Conservation (phyloP, 1,140 invertebrate species). For the Chrysoperla carnea region DNA sequence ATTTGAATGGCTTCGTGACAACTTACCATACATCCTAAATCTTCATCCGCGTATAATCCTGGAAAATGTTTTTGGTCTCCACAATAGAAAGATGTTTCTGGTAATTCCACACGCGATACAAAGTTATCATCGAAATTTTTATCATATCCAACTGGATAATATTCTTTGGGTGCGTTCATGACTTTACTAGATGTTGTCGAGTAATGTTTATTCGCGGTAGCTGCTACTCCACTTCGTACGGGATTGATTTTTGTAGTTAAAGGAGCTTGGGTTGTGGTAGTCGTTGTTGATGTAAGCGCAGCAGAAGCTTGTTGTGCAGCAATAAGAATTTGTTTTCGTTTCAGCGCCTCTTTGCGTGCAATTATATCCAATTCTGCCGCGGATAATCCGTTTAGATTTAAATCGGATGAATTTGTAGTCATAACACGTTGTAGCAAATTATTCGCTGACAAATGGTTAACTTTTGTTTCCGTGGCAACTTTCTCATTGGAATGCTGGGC, state of each 20-base stretch:
- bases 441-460: too few relatives aligned
- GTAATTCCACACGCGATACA: slow-evolving; percentile 61
- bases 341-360: slow-evolving; percentile 24
- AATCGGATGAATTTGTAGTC: slow-evolving; percentile 11
- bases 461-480: not conserved
- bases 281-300: slow-evolving; percentile 9
- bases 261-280: slow-evolving; percentile 11
- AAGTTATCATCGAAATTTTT: slow-evolving; percentile 80
- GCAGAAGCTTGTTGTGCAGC: slow-evolving; percentile 1
- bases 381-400: slow-evolving; percentile 18
- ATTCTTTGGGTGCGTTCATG: slow-evolving; percentile 76
- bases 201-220: slow-evolving; percentile 15
- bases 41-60: slow-evolving; percentile 75
- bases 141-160: slow-evolving; percentile 70
- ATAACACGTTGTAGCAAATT: not conserved
- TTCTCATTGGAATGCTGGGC: slow-evolving; percentile 4
- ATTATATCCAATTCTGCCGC: slow-evolving; percentile 11
- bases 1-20: too few relatives aligned
- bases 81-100: slow-evolving; percentile 74
- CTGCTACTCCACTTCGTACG: slow-evolving; percentile 7
- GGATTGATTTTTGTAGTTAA: not conserved
- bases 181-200: slow-evolving; percentile 40
- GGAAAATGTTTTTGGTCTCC: slow-evolving; percentile 80
- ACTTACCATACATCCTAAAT: slow-evolving; percentile 79
- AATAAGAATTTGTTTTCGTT: slow-evolving; percentile 13